Evolutionary conservation across 2,888 invertebrate genomes (phyloP), one percentile per base, ranked within the genome.

Genomic region (Gibbula magus): DNA sequence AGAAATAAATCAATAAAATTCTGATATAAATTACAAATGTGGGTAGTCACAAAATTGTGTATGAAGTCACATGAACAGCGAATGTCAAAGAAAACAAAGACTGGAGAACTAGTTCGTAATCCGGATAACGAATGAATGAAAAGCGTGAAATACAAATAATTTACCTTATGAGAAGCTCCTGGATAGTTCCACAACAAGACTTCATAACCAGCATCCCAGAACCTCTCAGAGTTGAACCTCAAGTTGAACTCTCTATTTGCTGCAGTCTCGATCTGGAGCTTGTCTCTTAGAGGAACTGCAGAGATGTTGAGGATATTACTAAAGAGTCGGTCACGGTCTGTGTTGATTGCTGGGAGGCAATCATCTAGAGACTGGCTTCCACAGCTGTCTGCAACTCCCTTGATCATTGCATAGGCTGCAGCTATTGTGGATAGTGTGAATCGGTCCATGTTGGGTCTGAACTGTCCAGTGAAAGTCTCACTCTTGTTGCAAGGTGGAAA

Each of bases 351-450:
- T 45, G 29, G 22, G 18, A 45, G 39, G 82, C 74, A 86, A 13
- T 78, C 78, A 0, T 79, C 22, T 29, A 85, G 84, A 2, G 84
- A 67, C 32, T 74, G 20, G 0, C 52, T 77, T 5, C 74, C 35
- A 54, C 84, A 82, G 18, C 78, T 39, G 51, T 85, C 81, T 32
- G 86, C 81, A 10, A 92, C 81, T 0, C 90, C 90, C 39, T 85
- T 86, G 0, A 89, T 89, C 5, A 90, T 84, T 4, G 91, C 88
- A 73, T 91, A 89, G 0, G 91, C 88, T 13, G 92, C 91, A 8
- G 90, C 87, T 39, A 92, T 88, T 2, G 91, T 91, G 75, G 91
- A 89, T 25, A 91, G 85, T 0, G 91, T 88, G 77, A 85, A 87
- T 5, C 83, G 83, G 74, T 88, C 86, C 75, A 86, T 86, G 0